Evolutionary conservation across 2,888 invertebrate genomes (phyloP), one percentile per base, ranked within the genome.

Genomic region (Candidula unifasciata): DNA sequence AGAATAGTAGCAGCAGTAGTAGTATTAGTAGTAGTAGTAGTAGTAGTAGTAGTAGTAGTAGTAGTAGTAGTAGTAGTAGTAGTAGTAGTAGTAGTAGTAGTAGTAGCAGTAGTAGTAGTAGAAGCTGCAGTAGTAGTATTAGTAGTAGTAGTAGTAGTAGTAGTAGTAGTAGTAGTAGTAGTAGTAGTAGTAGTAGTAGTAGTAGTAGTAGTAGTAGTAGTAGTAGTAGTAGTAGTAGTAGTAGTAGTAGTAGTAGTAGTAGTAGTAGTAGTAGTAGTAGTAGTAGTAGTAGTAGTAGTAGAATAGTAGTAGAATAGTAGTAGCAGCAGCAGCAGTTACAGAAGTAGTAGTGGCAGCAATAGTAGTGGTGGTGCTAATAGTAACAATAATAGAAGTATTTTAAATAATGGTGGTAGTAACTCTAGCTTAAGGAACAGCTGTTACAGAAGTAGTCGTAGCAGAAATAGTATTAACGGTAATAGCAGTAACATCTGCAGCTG

Each of bases 121-220:
- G 66, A 13, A 66, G 66, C 44, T 44, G 6, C 13, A 44, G 2
- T 44, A 0, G 0, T 44, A 1, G 44, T 1, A 1, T 6, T 44
- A 1, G 21, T 3, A 24, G 24, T 3, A 60, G 57, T 37, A 74
- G 74, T 21, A 74, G 74, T 37, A 74, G 74, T 37, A 74, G 74
- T 21, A 74, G 74, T 37, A 74, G 74, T 37, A 74, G 74, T 21
- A 35, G 74, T 37, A 74, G 74, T 37, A 74, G 74, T 21, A 74
- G 74, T 37, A 74, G 74, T 37, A 74, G 74, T 21, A 74, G 74
- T 37, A 74, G 74, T 37, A 74, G 74, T 18, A 74, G 74, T 27
- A 74, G 74, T 27, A 74, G 74, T 18, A 74, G 74, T 37, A 74
- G 74, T 16, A 60, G 24, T 60, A 60, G 57, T 60, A 60, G 57